Conservation (phyloP, 2,113 vertebrate species). For the cattle (Bos taurus) region DNA sequence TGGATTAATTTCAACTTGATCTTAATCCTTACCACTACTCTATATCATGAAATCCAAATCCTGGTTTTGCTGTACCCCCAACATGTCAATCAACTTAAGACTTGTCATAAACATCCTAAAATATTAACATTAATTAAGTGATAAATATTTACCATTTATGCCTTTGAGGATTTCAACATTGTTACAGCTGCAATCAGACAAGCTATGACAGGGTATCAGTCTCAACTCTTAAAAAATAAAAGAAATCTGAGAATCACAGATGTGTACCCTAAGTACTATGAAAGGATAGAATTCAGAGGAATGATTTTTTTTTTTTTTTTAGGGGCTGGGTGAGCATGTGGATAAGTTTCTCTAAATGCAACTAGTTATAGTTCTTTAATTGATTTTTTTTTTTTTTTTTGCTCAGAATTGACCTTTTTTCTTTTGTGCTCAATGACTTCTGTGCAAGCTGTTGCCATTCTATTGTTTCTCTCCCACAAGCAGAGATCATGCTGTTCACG, state of each 20-base stretch:
- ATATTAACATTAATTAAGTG: conserved; percentile 73
- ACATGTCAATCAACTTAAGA: conserved; percentile 54
- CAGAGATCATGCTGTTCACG: background rate
- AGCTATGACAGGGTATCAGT: conserved; percentile 63
- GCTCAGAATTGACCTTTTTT: background rate
- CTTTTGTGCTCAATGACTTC: background rate
- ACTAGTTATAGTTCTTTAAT: background rate
- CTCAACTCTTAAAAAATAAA: conserved; percentile 37
- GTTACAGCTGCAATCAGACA: conserved; percentile 67
- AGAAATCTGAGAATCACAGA: conserved; percentile 46
- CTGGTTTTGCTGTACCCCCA: conserved; percentile 25
- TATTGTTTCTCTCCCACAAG: conserved; percentile 30
- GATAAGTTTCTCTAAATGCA: background rate
- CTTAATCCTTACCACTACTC: background rate
- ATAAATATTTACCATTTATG: conserved; percentile 71
- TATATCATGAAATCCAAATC: conserved; percentile 35
- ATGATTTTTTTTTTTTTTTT: background rate
- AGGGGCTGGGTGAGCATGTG: background rate
- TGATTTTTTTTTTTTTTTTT: background rate
- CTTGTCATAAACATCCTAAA: conserved; percentile 63
- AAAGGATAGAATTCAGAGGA: background rate
- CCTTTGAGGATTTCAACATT: conserved; percentile 68
- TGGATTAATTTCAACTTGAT: conserved; percentile 29
- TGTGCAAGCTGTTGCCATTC: background rate
- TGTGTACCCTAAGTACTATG: background rate